Evolutionary conservation across 1,140 invertebrate genomes (phyloP).

Genomic region (Brachionus rubens): DNA sequence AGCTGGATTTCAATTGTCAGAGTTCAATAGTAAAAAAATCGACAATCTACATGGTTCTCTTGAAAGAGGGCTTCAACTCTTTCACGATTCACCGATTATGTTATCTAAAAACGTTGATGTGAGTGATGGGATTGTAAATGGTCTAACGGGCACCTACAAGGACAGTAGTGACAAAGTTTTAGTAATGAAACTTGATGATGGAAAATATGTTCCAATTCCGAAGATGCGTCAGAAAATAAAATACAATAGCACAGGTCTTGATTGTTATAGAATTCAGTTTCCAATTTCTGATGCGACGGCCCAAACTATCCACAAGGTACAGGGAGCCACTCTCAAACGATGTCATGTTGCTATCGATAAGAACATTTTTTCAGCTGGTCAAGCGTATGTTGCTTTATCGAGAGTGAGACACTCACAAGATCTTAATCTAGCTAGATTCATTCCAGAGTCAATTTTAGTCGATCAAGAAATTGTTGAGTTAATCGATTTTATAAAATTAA

Average conservation of each 20-base stretch:
- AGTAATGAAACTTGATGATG: neutral
- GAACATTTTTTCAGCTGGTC: neutral
- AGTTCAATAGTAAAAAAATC: slow-evolving; percentile 18
- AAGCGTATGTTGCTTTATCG: slow-evolving; percentile 12
- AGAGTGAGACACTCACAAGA: neutral
- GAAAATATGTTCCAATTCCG: neutral
- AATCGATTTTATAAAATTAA: no score
- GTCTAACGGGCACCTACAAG: neutral
- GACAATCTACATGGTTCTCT: neutral
- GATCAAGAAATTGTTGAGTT: no score
- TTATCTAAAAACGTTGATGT: slow-evolving; percentile 5
- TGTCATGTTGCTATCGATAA: slow-evolving; percentile 1
- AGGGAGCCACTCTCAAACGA: neutral
- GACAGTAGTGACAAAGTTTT: slow-evolving; percentile 18
- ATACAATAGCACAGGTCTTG: neutral
- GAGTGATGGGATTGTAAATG: slow-evolving; percentile 10
- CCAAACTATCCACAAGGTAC: slow-evolving; percentile 14
- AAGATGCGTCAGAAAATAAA: neutral
- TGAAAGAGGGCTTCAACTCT: slow-evolving; percentile 10
- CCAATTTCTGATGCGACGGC: neutral
- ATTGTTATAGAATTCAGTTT: slow-evolving; percentile 1
- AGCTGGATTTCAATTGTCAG: neutral
- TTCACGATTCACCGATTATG: neutral
- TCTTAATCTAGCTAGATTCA: neutral
- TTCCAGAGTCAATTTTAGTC: neutral